Base-by-base conservation (phyloP, 30 jellyfish, hydroid and myxozoan genomes). In the Cassiopea andromeda region DNA sequence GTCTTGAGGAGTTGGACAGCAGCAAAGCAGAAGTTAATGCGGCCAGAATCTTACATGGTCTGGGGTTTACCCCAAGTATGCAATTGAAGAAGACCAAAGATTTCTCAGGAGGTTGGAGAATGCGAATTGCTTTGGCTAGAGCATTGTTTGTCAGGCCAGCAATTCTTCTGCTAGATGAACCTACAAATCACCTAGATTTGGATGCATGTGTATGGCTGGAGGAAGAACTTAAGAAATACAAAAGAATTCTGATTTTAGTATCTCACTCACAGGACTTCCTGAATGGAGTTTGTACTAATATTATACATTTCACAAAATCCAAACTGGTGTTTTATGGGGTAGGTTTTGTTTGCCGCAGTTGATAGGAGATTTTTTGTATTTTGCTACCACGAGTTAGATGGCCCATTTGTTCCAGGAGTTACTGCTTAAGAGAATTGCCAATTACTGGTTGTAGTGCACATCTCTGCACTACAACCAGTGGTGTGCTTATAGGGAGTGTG, bases 161-260 rank as follows among this genome's bases (percentile, higher is more conserved):
- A 2, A 90, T 95, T 47, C 84, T 95, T 6, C 75, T 95, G 90
- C 91, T 95, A 45, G 99, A 95, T 85, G 99, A 95, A 83, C 99
- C 99, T 0, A 95, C 99, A 18, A 95, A 95, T 73, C 99, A 95
- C 84, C 80, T 95, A 67, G 99, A 95, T 72, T 69, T 95, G 50
- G 99, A 95, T 76, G 99, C 99, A 6, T 89, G 97, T 82, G 99
- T 95, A 75, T 95, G 99, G 99, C 83, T 95, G 9, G 99, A 95
- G 57, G 97, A 95, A 69, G 99, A 95, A 69, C 87, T 95, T 68
- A 95, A 95, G 83, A 66, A 83, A 43, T 95, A 95, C 93, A 90
- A 91, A 83, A 82, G 99, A 67, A 95, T 90, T 46, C 92, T 95
- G 17, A 91, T 95, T 64, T 81, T 95, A 47, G 97, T 95, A 45